Base-by-base conservation (phyloP, 2,797 vertebrate species). In the Notoglanidium macrostoma region DNA sequence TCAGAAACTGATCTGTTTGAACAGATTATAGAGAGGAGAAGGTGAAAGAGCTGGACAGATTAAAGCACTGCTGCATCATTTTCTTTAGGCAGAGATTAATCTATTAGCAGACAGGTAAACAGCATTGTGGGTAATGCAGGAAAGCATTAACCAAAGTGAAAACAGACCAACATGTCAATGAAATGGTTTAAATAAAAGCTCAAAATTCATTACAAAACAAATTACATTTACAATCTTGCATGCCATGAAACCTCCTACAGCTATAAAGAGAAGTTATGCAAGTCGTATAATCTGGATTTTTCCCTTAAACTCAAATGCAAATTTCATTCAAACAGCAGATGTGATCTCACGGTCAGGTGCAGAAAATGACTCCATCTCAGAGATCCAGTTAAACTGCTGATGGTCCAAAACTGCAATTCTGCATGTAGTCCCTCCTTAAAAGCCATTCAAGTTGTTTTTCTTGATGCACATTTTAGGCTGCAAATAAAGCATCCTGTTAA, bases 321-420 rank as follows among this genome's bases (percentile, higher is more conserved):
- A 11, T 23, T 68, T 35, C 29, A 54, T 6, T 51, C 23, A 23
- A 83, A 51, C n/a, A 83, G 63, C 46, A 54, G 61, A 46, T n/a
- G 15, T 32, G 54, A 79, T 57, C 57, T 63, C 12, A 46, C n/a
- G 59, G 0, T 63, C 59, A 46, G 21, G 21, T 59, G 54, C 21
- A 79, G 77, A 40, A 81, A 81, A 81, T 17, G 59, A 63, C 26
- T 46, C 35, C 15, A 82, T 82, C 79, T 29, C 57, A 59, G 32
- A 80, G 35, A 63, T 40, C 23, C 57, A 63, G 35, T 55, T 19
- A 81, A 82, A 51, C n/a, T 83, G 63, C 61, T 83, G 46, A 68
- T 83, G 17, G 5, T 35, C 81, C 49, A 51, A 67, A 83, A 35
- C 46, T 68, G 44, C 44, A 67, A 12, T 54, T 82, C 61, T 67